These are phyloP conservation scores for Lucifuga dentata DNA, from an alignment of 2,113 vertebrate genomes.

Conservation along the genomic window DNA sequence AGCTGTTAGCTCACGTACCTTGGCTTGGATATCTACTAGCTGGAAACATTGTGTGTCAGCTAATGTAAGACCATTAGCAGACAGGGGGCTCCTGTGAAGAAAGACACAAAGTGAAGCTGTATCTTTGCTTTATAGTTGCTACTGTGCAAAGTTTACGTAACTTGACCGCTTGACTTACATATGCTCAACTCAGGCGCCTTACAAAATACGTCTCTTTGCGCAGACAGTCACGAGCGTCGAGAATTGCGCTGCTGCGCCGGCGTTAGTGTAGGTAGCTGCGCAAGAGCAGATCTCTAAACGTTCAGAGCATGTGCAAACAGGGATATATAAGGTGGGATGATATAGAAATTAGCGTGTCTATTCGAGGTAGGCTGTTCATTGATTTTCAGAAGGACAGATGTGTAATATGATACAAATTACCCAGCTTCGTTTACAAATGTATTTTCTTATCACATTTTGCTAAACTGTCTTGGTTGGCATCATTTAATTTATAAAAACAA, in stretches of 20 bases:
- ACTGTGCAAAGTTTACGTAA: constrained; percentile 12
- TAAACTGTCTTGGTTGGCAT: too few species aligned
- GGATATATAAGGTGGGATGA: background rate
- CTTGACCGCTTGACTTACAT: background rate
- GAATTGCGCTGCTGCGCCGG: constrained; percentile 38
- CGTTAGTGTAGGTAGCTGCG: constrained; percentile 11
- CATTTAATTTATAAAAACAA: too few species aligned
- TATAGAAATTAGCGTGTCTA: background rate
- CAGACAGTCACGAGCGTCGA: background rate
- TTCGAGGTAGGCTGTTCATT: too few species aligned
- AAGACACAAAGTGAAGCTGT: background rate
- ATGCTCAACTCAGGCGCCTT: background rate
- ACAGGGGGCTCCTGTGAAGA: background rate
- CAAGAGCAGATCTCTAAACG: background rate
- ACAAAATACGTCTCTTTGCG: constrained; percentile 59
- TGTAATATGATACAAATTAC: too few species aligned
- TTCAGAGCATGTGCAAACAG: fast-evolving
- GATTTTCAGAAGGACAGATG: too few species aligned
- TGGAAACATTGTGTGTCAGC: constrained; percentile 77
- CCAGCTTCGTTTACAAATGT: too few species aligned
- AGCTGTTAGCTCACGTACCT: constrained; percentile 69
- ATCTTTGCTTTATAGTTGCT: background rate
- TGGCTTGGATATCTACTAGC: constrained; percentile 77
- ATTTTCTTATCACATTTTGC: too few species aligned
- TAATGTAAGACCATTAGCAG: constrained; percentile 4